Evolutionary conservation across 2,113 vertebrate species (phyloP), one percentile per base, ranked within the genome.

Genomic region (Puffinus mauretanicus): DNA sequence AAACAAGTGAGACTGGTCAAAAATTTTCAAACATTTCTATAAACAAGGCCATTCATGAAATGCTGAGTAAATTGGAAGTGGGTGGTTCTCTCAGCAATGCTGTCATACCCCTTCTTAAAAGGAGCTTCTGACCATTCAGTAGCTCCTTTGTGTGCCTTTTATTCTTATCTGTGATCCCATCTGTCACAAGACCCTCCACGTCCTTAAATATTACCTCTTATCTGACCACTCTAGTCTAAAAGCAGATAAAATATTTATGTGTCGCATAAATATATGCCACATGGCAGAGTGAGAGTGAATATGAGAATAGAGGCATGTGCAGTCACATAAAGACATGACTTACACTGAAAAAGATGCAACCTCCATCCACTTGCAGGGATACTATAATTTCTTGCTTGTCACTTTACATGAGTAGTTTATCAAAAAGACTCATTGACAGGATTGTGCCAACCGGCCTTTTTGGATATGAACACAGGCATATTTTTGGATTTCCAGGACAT

Each of bases 91-190:
- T 79, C 52, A 87, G 40, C 27, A 84, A 26, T 42, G 52, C 13
- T 47, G 2, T 67, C 11, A 57, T 40, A 67, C 7, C 10, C 29
- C 67, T 83, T 80, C 61, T 86, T 73, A 84, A 67, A 94, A 90
- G 44, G 61, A 82, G 11, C 24, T 88, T 86, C 71, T 90, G 86
- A 82, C 21, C 29, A 58, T 51, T 91, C 83, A 92, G 52, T 72
- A 85, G 38, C 13, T 93, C 30, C 34, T 94, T 95, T 95, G 69
- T 92, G 25, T 60, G 34, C 25, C 13, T 93, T 93, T 77, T 77
- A 57, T 77, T 81, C 79, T 71, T 90, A 88, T 95, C 86, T 89
- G 54, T 82, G 57, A 95, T 42, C 13, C 44, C 44, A 94, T 91
- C 61, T 65, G 25, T 94, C 86, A 92, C 77, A 84, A 94, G 93